Evolutionary conservation across 2,888 invertebrate species (phyloP), one percentile per base, ranked within the genome.

Genomic region (Micropterix aruncella): DNA sequence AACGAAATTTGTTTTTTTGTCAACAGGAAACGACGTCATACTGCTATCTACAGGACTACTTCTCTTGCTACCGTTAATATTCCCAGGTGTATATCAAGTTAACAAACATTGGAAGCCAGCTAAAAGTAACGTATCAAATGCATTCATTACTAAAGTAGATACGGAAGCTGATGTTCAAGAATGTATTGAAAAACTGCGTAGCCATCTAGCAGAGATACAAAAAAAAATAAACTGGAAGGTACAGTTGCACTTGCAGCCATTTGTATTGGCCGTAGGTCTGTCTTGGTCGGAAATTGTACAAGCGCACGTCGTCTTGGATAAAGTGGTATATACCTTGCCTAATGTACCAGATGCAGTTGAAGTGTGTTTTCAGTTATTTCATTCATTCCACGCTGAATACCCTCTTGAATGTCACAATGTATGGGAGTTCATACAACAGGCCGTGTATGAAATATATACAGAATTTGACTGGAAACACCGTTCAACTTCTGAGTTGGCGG

Each of bases 141-240:
- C 41, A 18, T 41, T 41, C 16, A 41, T 41, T n/a, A n/a, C n/a
- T 19, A 17, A 41, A 41, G 19, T 41, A 3, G 41, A 41, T 16
- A 41, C 41, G 12, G 41, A 41, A 41, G 41, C 41, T 41, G 41
- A 41, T n/a, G 41, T 41, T 41, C 41, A 41, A 41, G 41, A 41
- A 4, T 5, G 19, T 14, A 41, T 41, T 16, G 19, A 41, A 12
- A 41, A 41, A 41, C 18, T 17, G 12, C 41, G 41, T 41, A 41
- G 16, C 14, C 41, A 41, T 16, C 19, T 41, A 18, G 41, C 4
- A n/a, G 41, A 41, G 18, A 27, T 41, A n/a, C 41, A 41, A 41
- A 18, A 17, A 9, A 41, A 41, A 41, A 14, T 41, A 17, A 41
- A 41, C 15, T 41, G 18, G 41, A 19, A 41, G 15, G 15, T n/a